phyloP scores from a whole-genome alignment of 2,797 vertebrate genomes.

The Sebastes miniatus region DNA sequence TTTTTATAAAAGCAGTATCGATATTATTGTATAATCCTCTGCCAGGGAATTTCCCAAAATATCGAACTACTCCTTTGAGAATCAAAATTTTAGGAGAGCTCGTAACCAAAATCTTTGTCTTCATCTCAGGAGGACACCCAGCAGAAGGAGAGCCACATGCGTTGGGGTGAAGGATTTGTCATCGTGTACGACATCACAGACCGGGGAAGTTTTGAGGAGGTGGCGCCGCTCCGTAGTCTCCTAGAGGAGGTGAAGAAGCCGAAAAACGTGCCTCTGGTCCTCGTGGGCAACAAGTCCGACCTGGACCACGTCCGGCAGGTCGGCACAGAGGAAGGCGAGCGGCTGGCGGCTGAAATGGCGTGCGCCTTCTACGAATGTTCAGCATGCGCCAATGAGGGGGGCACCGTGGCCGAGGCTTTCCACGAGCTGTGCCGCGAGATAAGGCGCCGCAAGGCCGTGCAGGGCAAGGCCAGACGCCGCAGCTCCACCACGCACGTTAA shows the following conservation, averaged over 20 bases:
- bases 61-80: not conserved
- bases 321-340: conserved; percentile 94
- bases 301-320: conserved; percentile 94
- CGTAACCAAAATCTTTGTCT: not conserved
- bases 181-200: conserved; percentile 99
- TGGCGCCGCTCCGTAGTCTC: conserved; percentile 89
- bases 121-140: conserved; percentile 89
- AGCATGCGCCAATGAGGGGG: conserved; percentile 92
- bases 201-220: conserved; percentile 94
- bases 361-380: conserved; percentile 98
- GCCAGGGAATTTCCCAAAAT: not conserved
- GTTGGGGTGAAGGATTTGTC: conserved; percentile 96
- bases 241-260: conserved; percentile 96
- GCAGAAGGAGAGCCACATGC: conserved; percentile 93
- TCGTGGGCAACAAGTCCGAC: conserved; percentile 97
- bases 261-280: conserved; percentile 92
- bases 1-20: no score
- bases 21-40: no score
- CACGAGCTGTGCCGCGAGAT: conserved; percentile 95
- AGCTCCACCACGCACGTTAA: conserved; percentile 99
- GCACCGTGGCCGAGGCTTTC: conserved; percentile 91
- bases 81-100: not conserved
- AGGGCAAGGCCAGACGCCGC: conserved; percentile 92
- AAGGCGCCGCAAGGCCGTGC: conserved; percentile 90
- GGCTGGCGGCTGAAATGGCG: conserved; percentile 92